A percentile compares a stretch with the other conserved stretches of the same genome.
Evolutionary conservation across 2,113 vertebrate genomes (phyloP).

Genomic region (Zapus hudsonius): DNA sequence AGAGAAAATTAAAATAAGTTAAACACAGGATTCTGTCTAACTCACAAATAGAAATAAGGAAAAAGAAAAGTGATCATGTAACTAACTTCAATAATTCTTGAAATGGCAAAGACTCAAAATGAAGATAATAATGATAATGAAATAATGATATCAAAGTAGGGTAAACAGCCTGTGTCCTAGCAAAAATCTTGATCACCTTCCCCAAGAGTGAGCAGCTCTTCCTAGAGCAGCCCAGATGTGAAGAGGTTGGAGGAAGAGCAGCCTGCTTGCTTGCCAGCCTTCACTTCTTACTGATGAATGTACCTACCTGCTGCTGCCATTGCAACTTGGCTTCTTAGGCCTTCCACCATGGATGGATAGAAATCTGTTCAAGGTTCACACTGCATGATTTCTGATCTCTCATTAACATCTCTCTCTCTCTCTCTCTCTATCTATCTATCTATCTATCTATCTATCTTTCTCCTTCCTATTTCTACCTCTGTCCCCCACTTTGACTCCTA

Average conservation of each 20-base stretch:
- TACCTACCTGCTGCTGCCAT: no score
- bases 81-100: conserved; percentile 34
- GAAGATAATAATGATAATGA: conserved; percentile 35
- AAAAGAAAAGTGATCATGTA: neutral
- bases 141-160: neutral
- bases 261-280: no score
- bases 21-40: conserved; percentile 16
- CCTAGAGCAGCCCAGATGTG: no score
- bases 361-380: neutral
- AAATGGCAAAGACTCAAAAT: conserved; percentile 1
- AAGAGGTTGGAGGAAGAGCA: no score
- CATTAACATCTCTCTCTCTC: neutral
- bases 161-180: neutral
- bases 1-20: conserved; percentile 11
- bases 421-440: no score
- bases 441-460: neutral
- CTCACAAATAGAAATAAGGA: neutral
- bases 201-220: no score
- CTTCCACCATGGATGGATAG: no score
- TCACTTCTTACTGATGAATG: no score
- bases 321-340: no score
- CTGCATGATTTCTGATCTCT: neutral
- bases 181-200: conserved; percentile 30
- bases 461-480: neutral
- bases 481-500: neutral